Evolutionary conservation across 2,888 invertebrate genomes (phyloP), one percentile per base, ranked within the genome.

Genomic region (Chrysotoxum bicinctum): DNA sequence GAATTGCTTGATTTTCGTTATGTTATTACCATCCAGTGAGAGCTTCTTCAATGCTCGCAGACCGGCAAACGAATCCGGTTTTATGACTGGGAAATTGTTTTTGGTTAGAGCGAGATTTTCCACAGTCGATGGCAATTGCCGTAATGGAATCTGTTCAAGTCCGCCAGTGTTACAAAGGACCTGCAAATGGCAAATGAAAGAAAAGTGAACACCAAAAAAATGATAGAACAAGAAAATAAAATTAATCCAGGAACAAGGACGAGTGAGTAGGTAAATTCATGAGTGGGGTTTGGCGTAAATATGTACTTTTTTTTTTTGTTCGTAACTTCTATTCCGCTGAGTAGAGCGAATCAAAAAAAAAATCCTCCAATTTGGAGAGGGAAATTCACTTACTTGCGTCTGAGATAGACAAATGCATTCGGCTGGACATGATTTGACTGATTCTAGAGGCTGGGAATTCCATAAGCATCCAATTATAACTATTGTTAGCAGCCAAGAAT

Each of bases 111-210:
- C 96, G 87, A 98, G 93, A 91, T 98, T 97, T 91, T 96, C 96
- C 88, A 98, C 96, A 73, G 95, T 94, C 26, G 94, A 91, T 23
- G 97, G 96, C 88, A 98, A 93, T 87, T 95, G 94, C 87, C 94
- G 93, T 75, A 95, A 93, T 60, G 97, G 97, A 88, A 97, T 96
- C 89, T 96, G 96, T 83, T 94, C 94, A 89, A 97, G 93, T 78
- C 95, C 95, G 85, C 97, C 97, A 87, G 96, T 96, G 93, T 97
- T 97, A 94, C 97, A 97, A 90, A 97, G 94, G 88, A 97, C 97
- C 97, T 97, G 93, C 64, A 92, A 93, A 87, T 89, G 88, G 89
- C 78, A 88, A 69, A 68, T 79, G 58, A 81, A 56, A 87, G 82
- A 72, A 74, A 81, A 88, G 88, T 88, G 79, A 87, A 73, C 81